A percentile compares a stretch with the other conserved stretches of the same genome.
Evolutionary conservation across 35 echinoderm and acorn worm species (phyloP).

Genomic region (Anneissia japonica): DNA sequence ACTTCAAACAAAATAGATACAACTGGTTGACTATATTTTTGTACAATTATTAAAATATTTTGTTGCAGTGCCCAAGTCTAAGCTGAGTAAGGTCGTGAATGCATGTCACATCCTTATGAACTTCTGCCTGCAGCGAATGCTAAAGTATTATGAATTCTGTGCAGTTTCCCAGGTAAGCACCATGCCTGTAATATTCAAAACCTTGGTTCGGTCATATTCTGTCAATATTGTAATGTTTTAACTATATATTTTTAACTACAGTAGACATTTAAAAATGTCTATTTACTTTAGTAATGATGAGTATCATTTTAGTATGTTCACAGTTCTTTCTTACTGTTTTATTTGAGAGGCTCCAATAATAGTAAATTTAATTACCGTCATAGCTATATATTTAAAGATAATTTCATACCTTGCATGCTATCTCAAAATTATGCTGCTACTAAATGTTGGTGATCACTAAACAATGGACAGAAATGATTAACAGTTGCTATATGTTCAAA

Average conservation of each 20-base stretch:
- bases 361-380: too few relatives aligned
- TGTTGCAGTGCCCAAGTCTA: constrained; percentile 80
- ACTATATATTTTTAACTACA: background rate
- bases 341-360: background rate
- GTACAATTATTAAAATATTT: background rate
- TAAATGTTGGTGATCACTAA: too few relatives aligned
- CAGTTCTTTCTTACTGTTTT: background rate
- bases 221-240: background rate
- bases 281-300: background rate
- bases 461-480: too few relatives aligned
- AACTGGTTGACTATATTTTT: background rate
- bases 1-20: background rate
- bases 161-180: constrained; percentile 85
- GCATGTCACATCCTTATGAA: constrained; percentile 82
- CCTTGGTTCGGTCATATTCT: background rate
- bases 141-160: constrained; percentile 85
- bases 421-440: too few relatives aligned
- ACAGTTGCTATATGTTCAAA: too few relatives aligned
- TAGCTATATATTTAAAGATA: too few relatives aligned
- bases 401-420: too few relatives aligned
- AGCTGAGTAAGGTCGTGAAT: constrained; percentile 39
- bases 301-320: background rate
- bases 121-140: constrained; percentile 86
- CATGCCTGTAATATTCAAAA: background rate
- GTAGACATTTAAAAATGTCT: background rate